Evolutionary conservation across 1,140 invertebrate species (phyloP).

Genomic region (Lasioglossum baleicum): DNA sequence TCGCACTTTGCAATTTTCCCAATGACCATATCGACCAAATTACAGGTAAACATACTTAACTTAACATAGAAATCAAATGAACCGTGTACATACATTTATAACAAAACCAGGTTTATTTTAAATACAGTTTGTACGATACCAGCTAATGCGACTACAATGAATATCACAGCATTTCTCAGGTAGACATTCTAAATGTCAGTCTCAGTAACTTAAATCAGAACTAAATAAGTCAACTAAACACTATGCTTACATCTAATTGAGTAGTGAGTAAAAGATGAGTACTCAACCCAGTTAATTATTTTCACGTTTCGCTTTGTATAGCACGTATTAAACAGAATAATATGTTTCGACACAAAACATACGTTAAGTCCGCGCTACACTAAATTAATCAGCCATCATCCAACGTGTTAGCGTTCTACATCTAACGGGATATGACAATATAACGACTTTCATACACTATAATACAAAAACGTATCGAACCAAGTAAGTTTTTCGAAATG

Average conservation of each 20-base stretch:
- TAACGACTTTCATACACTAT: slow-evolving; percentile 10
- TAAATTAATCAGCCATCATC: slow-evolving; percentile 62
- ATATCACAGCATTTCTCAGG: slow-evolving; percentile 77
- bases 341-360: slow-evolving; percentile 65
- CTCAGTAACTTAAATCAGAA: slow-evolving; percentile 60
- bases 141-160: slow-evolving; percentile 71
- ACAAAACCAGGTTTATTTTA: slow-evolving; percentile 65
- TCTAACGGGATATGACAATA: slow-evolving; percentile 70
- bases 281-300: slow-evolving; percentile 16
- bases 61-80: neutral
- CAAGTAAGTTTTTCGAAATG: neutral
- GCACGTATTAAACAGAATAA: slow-evolving; percentile 55
- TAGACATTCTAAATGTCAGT: slow-evolving; percentile 75
- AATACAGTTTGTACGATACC: slow-evolving; percentile 65
- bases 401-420: slow-evolving; percentile 66
- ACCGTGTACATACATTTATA: slow-evolving; percentile 33
- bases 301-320: slow-evolving; percentile 1
- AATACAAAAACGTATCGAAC: neutral
- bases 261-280: slow-evolving; percentile 34
- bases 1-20: neutral
- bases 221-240: slow-evolving; percentile 35
- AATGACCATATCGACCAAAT: neutral
- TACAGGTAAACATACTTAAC: neutral
- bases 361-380: slow-evolving; percentile 56
- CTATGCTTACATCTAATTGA: slow-evolving; percentile 31